Evolutionary conservation across 1,140 invertebrate species (phyloP), one percentile per base, ranked within the genome.

Genomic region (Belonocnema kinseyi): DNA sequence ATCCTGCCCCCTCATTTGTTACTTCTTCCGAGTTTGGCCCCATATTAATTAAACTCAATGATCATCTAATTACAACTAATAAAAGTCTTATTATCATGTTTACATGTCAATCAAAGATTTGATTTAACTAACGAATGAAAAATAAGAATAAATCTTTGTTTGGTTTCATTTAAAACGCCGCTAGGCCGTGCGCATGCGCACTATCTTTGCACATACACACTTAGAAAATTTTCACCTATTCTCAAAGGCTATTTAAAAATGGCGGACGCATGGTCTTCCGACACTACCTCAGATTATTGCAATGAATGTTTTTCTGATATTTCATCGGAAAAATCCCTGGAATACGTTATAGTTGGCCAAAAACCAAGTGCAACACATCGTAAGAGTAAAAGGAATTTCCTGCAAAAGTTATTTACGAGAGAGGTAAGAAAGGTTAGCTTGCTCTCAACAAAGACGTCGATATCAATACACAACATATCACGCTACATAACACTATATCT

Each of bases 231-330:
- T 21, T 81, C 74, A 77, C 75, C 51, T 77, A 75, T 78, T 77
- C 26, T 54, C 51, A 80, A 79, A 85, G 87, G 88, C 90, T 90
- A 91, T 91, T 91, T 91, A 91, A 91, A 91, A 91, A 91, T 91
- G 90, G 90, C 90, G 87, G 90, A 91, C 85, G 87, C 90, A 87
- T 91, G 86, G 89, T 91, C 88, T 90, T 91, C 89, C 86, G 90
- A 91, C 79, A 91, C 89, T 89, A 91, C 89, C 88, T 91, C 89
- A 87, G 89, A 91, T 70, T 89, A 82, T 85, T 87, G 79, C 79
- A 90, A 88, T 84, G 90, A 91, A 81, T 87, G 85, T 89, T 88
- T 88, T 73, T 91, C 90, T 79, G 90, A 91, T 83, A 88, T 89
- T 85, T 89, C 87, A n/a, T 88, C 88, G 21, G 89, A 90, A 78